phyloP scores from a whole-genome alignment of 2,888 invertebrate species.

The Drosophila algonquin region DNA sequence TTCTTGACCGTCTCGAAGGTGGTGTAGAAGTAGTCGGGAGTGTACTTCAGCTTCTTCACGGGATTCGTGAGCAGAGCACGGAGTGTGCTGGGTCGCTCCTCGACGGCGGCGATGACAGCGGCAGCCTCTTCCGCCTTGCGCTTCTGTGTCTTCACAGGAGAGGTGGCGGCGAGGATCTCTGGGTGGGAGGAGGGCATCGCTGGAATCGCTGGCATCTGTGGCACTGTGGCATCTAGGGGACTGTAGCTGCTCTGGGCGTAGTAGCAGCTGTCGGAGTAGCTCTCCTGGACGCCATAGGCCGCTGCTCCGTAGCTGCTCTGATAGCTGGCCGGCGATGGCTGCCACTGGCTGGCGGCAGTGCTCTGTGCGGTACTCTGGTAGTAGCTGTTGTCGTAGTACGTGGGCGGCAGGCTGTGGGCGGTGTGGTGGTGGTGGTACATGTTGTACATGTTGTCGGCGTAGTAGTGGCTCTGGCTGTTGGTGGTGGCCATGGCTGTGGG shows the following conservation, averaged over 20 bases:
- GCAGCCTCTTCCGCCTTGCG: conserved; percentile 62
- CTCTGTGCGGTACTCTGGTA: conserved; percentile 34
- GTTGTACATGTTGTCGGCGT: conserved; percentile 72
- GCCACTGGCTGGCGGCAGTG: conserved; percentile 35
- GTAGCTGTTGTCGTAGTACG: conserved; percentile 66
- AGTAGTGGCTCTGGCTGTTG: conserved; percentile 70
- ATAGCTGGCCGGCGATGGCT: conserved; percentile 42
- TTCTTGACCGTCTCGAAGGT: conserved; percentile 72
- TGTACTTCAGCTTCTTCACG: conserved; percentile 81
- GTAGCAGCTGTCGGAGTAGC: conserved; percentile 56
- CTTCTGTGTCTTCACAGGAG: conserved; percentile 51
- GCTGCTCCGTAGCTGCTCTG: conserved; percentile 54
- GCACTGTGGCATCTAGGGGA: neutral
- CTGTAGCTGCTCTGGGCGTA: conserved; percentile 31
- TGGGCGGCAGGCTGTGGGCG: conserved; percentile 55
- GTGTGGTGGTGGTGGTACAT: conserved; percentile 43
- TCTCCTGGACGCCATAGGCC: conserved; percentile 57
- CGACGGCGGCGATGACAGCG: conserved; percentile 56
- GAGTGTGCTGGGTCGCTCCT: conserved; percentile 84
- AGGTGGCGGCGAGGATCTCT: conserved; percentile 29
- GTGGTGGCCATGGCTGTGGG: conserved; percentile 77
- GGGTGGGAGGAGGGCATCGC: conserved; percentile 9
- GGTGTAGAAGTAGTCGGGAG: conserved; percentile 82
- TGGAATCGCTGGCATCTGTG: neutral
- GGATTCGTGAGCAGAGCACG: conserved; percentile 86